phyloP scores from a whole-genome alignment of 2,113 vertebrate genomes.

The Calonectris borealis region DNA sequence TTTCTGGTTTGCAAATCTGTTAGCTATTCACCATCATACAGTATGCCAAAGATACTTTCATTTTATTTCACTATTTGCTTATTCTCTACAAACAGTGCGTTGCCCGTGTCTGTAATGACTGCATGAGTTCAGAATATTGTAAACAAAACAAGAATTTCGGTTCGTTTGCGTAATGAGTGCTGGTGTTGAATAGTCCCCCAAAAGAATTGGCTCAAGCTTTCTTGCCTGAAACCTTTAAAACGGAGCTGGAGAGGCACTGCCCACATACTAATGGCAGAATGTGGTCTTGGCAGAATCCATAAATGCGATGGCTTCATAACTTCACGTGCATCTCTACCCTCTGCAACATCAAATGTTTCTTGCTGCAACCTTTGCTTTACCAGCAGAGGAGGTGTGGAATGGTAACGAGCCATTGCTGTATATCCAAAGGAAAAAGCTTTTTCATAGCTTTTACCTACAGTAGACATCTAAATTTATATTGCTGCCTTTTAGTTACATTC shows the following conservation, averaged over 20 bases:
- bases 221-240: background rate
- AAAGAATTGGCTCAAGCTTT: background rate
- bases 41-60: background rate
- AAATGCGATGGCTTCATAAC: background rate
- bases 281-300: background rate
- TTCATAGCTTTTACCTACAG: background rate
- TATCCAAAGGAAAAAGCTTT: background rate
- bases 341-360: rapidly evolving
- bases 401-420: background rate
- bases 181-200: background rate
- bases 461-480: background rate
- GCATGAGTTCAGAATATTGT: background rate
- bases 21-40: background rate
- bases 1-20: background rate
- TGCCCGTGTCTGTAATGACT: background rate
- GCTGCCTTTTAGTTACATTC: background rate
- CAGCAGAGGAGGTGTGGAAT: background rate
- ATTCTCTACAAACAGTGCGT: background rate
- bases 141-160: background rate
- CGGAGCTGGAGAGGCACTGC: background rate
- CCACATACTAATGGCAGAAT: background rate
- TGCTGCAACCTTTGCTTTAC: background rate
- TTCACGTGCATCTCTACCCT: background rate
- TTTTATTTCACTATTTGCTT: background rate
- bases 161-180: background rate